Percentiles rank a stretch among this genome's conserved stretches.
These are phyloP conservation scores for Myoxocephalus aenaeus DNA, from an alignment of 2,797 vertebrate genomes.

Conservation along the genomic window DNA sequence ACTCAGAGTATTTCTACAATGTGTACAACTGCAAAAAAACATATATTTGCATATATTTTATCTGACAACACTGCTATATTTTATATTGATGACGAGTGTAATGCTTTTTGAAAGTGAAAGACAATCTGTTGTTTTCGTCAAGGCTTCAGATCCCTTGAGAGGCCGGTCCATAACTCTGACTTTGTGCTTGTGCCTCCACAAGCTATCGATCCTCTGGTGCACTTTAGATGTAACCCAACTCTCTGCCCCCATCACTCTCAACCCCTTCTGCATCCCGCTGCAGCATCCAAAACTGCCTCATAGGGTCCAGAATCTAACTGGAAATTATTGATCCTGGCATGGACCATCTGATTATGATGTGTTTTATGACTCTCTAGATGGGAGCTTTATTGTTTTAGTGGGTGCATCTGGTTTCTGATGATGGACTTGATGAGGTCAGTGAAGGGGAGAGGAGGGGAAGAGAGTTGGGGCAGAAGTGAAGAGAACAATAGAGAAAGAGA, in stretches of 20 bases:
- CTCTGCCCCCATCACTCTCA: slow-evolving; percentile 59
- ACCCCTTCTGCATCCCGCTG: slow-evolving; percentile 53
- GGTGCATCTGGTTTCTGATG: slow-evolving; percentile 78
- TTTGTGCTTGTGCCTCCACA: slow-evolving; percentile 63
- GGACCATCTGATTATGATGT: slow-evolving; percentile 76
- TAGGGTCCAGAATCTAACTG: slow-evolving; percentile 66
- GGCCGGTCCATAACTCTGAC: slow-evolving; percentile 58
- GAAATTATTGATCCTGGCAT: slow-evolving; percentile 76
- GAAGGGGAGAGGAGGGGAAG: slow-evolving; percentile 5
- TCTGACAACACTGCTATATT: slow-evolving; percentile 17
- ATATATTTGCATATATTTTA: slow-evolving; percentile 4
- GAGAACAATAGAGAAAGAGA: slow-evolving; percentile 55
- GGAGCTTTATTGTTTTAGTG: slow-evolving; percentile 78
- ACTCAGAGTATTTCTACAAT: background rate
- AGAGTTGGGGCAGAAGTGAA: slow-evolving; percentile 26
- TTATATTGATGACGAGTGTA: slow-evolving; percentile 32
- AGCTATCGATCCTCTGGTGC: slow-evolving; percentile 76
- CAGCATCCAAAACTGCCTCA: slow-evolving; percentile 66
- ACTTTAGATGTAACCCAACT: slow-evolving; percentile 82
- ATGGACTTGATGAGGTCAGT: slow-evolving; percentile 76
- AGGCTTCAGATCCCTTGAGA: slow-evolving; percentile 49
- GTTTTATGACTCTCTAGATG: slow-evolving; percentile 76
- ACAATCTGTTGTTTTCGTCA: slow-evolving; percentile 65
- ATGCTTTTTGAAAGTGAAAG: slow-evolving; percentile 66
- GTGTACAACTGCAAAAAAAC: too few species aligned